These are phyloP conservation scores for Orientallactaga sibirica DNA, from an alignment of 2,797 vertebrate species.

Conservation along the genomic window DNA sequence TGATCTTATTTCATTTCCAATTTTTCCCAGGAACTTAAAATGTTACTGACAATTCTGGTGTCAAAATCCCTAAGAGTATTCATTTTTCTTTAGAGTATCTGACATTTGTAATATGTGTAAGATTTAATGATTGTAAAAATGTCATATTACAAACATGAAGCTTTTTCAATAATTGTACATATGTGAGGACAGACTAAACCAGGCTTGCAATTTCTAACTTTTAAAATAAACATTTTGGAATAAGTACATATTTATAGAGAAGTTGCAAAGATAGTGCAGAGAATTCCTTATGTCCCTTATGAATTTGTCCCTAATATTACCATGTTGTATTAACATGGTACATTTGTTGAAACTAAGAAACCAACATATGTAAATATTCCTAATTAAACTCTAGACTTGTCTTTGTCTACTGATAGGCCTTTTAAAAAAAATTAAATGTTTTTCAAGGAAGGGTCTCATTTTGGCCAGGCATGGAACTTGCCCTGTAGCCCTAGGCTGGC, in stretches of 20 bases:
- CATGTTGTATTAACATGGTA: not conserved
- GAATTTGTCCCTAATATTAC: not conserved
- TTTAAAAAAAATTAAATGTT: too few species aligned
- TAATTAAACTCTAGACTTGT: not conserved
- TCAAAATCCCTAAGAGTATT: not conserved
- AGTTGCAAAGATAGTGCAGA: not conserved
- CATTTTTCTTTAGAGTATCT: not conserved
- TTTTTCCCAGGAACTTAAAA: not conserved
- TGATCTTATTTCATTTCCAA: too few species aligned
- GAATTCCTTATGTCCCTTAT: not conserved
- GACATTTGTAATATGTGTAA: not conserved
- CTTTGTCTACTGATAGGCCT: not conserved
- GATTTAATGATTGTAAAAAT: not conserved
- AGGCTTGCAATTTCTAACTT: not conserved
- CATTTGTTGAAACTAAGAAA: not conserved
- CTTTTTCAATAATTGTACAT: not conserved
- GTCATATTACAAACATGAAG: not conserved
- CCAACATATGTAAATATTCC: not conserved
- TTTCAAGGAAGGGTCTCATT: not conserved
- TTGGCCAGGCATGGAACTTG: too few species aligned
- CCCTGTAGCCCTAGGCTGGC: too few species aligned
- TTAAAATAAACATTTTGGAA: not conserved
- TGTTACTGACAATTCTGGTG: not conserved
- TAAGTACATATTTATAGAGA: not conserved
- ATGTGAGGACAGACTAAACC: not conserved